These are phyloP conservation scores for Epinotia nisella DNA, from an alignment of 2,888 invertebrate species.

Conservation along the genomic window DNA sequence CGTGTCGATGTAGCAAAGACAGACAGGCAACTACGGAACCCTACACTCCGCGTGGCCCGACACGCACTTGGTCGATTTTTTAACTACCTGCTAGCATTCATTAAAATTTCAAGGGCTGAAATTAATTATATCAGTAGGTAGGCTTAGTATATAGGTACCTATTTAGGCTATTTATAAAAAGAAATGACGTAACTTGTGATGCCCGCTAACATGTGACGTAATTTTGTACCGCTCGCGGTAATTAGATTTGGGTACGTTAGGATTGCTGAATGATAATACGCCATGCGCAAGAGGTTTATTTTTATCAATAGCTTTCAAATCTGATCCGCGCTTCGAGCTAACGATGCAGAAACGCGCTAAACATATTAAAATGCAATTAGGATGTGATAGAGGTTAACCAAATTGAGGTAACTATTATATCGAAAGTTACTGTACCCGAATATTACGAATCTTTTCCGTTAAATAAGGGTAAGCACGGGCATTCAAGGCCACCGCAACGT, in stretches of 20 bases:
- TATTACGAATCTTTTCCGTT: not conserved
- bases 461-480: conserved; percentile 8
- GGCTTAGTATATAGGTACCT: not conserved
- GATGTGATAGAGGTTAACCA: not conserved
- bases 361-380: not conserved
- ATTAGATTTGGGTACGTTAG: no score
- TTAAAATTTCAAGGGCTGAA: not conserved
- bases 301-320: no score
- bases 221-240: no score
- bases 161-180: not conserved
- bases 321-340: not conserved
- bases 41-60: no score
- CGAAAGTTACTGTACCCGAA: not conserved
- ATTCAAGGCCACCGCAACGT: conserved; percentile 12
- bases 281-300: no score
- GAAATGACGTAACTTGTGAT: no score
- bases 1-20: no score
- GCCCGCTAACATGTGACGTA: no score
- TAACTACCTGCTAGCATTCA: not conserved
- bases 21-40: no score
- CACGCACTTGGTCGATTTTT: no score
- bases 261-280: no score
- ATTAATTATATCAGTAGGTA: not conserved
- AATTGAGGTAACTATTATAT: not conserved
- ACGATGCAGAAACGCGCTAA: not conserved